A percentile compares a stretch with the other conserved stretches of the same genome.
Evolutionary conservation across 2,113 vertebrate species (phyloP).

Genomic region (Meleagris gallopavo): DNA sequence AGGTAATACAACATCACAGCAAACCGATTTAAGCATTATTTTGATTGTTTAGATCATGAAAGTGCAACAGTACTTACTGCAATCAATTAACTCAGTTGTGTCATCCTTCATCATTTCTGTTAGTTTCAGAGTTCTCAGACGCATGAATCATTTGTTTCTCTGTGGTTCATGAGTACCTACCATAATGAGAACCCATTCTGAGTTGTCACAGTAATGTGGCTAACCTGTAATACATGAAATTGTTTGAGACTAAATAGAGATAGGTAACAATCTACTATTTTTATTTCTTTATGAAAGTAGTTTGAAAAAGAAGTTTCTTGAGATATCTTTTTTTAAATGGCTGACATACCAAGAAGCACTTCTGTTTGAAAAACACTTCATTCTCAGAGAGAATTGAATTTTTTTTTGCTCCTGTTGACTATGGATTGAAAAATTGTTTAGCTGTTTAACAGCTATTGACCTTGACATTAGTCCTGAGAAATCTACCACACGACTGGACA

Average conservation of each 20-base stretch:
- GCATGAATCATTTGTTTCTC: not conserved
- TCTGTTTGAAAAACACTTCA: not conserved
- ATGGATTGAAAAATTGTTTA: not conserved
- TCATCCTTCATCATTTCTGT: not conserved
- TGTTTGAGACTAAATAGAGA: not conserved
- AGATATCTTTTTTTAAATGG: not conserved
- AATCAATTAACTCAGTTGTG: not conserved
- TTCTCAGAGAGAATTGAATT: not conserved
- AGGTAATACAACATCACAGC: slow-evolving; percentile 76
- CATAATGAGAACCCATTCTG: not conserved
- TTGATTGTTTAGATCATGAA: not conserved
- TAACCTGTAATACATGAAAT: not conserved
- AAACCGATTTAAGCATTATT: not conserved
- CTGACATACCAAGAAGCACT: not conserved
- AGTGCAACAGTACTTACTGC: not conserved
- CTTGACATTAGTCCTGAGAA: not conserved
- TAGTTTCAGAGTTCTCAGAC: not conserved
- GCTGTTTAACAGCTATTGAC: not conserved
- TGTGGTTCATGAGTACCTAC: not conserved
- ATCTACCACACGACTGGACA: not conserved
- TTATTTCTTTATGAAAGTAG: not conserved
- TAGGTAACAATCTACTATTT: not conserved
- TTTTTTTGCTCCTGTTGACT: not conserved
- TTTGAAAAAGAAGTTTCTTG: not conserved
- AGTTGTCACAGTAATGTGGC: not conserved